These are phyloP conservation scores for Dreissena polymorpha DNA, from an alignment of 1,140 invertebrate species.

Conservation along the genomic window DNA sequence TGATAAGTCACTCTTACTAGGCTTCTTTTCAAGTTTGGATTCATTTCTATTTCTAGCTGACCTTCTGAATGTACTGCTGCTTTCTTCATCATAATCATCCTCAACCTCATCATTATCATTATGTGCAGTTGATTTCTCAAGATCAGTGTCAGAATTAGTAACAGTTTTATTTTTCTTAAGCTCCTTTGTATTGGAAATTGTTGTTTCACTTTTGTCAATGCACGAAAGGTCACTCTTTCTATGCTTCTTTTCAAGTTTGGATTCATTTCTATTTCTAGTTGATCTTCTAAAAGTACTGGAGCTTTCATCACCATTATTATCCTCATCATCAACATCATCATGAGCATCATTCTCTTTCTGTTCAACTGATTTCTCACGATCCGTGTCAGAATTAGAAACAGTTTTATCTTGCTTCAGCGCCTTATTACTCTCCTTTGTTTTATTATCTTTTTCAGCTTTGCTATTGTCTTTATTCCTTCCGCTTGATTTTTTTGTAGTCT, in stretches of 20 bases:
- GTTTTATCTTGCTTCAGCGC: not conserved
- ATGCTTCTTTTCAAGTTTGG: conserved; percentile 3
- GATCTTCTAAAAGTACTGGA: conserved; percentile 22
- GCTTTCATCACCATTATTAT: too few relatives aligned
- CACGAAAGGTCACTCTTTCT: conserved; percentile 1
- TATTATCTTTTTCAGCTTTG: not conserved
- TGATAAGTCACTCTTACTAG: conserved; percentile 12
- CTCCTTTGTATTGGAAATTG: not conserved
- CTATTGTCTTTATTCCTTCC: conserved; percentile 18
- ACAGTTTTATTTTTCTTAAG: conserved; percentile 3
- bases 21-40: conserved; percentile 2
- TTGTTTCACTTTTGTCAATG: not conserved
- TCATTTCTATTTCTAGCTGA: conserved; percentile 26
- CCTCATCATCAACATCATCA: conserved; percentile 23
- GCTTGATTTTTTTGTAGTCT: conserved; percentile 25
- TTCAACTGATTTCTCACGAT: not conserved
- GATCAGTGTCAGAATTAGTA: not conserved
- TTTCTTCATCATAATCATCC: not conserved
- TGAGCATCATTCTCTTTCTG: not conserved
- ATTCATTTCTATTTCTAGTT: conserved; percentile 20
- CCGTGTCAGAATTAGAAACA: not conserved
- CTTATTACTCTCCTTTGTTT: not conserved
- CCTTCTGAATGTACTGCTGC: conserved; percentile 4
- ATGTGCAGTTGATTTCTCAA: not conserved
- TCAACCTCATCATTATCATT: conserved; percentile 1